Percentiles rank a stretch among this genome's conserved stretches.
These are phyloP conservation scores for mouse (Mus musculus) DNA, from an alignment of 2,113 vertebrate genomes.

Conservation along the genomic window GRCm39 chr13:6868501-6869000, in stretches of 20 bases:
- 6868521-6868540: background rate
- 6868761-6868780: background rate
- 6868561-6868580: background rate
- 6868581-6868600: background rate
- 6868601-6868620: background rate
- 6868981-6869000: background rate
- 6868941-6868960: too few relatives aligned
- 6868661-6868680: background rate
- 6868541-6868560: background rate
- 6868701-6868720: background rate
- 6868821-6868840: background rate
- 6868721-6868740: background rate
- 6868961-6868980: background rate
- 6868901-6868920: background rate
- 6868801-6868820: background rate
- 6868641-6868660: background rate
- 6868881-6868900: background rate
- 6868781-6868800: background rate
- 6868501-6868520: background rate
- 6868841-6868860: background rate
- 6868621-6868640: background rate
- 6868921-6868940: fast-evolving
- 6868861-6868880: background rate
- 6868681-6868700: background rate
- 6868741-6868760: background rate